Percentiles rank a stretch among this genome's conserved stretches.
These are phyloP conservation scores for Leptodactylus fuscus DNA, from an alignment of 2,113 vertebrate genomes.

Conservation along the genomic window DNA sequence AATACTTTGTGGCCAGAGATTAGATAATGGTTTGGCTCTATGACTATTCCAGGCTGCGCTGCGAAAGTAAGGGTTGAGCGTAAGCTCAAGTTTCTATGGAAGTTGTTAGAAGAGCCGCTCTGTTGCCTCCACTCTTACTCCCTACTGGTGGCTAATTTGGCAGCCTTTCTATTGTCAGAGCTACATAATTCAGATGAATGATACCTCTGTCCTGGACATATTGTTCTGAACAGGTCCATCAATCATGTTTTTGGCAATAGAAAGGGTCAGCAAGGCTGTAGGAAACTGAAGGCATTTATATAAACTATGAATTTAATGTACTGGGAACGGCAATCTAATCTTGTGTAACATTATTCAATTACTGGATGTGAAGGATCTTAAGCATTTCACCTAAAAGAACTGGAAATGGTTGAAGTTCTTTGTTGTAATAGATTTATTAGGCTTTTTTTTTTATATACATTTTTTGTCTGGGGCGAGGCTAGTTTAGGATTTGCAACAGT, in stretches of 20 bases:
- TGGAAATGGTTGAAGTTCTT: not conserved
- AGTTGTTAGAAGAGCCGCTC: slow-evolving; percentile 25
- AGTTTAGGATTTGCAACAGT: too few species aligned
- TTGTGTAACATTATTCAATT: slow-evolving; percentile 44
- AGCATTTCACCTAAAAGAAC: not conserved
- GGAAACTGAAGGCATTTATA: slow-evolving; percentile 20
- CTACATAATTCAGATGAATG: slow-evolving; percentile 31
- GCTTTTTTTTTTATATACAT: not conserved
- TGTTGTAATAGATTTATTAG: not conserved
- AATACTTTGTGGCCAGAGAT: not conserved
- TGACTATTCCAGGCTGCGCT: not conserved
- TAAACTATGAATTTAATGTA: slow-evolving; percentile 14
- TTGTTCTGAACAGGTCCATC: slow-evolving; percentile 45
- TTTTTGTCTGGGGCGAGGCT: not conserved
- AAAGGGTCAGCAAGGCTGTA: not conserved
- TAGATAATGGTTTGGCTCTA: slow-evolving; percentile 13
- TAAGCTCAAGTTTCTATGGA: slow-evolving; percentile 21
- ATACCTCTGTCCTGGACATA: slow-evolving; percentile 48
- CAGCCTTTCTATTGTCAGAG: slow-evolving; percentile 38
- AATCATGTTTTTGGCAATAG: slow-evolving; percentile 53
- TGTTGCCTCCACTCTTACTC: slow-evolving; percentile 36
- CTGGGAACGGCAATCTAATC: slow-evolving; percentile 17
- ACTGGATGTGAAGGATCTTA: not conserved
- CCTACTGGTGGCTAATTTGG: slow-evolving; percentile 51
- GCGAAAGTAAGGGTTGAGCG: not conserved